Conservation (phyloP, 2,888 invertebrate genomes). For the Diadromus collaris region DNA sequence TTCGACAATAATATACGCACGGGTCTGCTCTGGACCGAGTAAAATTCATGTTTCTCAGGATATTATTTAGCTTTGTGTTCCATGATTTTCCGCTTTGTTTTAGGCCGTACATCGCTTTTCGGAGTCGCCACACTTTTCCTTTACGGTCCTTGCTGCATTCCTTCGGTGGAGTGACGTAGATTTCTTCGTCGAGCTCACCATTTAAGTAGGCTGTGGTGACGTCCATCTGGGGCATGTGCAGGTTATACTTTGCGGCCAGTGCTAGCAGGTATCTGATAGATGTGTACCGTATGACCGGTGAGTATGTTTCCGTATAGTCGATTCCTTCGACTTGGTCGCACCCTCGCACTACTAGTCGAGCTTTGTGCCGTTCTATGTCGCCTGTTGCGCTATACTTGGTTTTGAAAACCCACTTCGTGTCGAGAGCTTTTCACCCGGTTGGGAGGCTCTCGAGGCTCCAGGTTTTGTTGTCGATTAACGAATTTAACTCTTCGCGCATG, state of each 20-base stretch:
- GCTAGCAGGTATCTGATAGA: slow-evolving; percentile 65
- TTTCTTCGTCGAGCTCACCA: slow-evolving; percentile 66
- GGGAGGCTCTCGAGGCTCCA: slow-evolving; percentile 60
- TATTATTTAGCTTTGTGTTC: slow-evolving; percentile 57
- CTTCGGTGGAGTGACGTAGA: slow-evolving; percentile 58
- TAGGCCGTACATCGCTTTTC: slow-evolving; percentile 48
- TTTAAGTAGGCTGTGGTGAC: slow-evolving; percentile 69
- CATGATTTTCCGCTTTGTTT: slow-evolving; percentile 55
- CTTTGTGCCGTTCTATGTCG: slow-evolving; percentile 17
- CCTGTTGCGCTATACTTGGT: slow-evolving; percentile 51
- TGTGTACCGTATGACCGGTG: slow-evolving; percentile 64
- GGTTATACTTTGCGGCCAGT: slow-evolving; percentile 60
- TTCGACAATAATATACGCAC: slow-evolving; percentile 48
- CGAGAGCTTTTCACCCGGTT: slow-evolving; percentile 41
- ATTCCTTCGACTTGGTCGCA: slow-evolving; percentile 65
- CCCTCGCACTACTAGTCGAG: slow-evolving; percentile 60
- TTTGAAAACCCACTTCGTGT: slow-evolving; percentile 61
- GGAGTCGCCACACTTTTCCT: slow-evolving; percentile 38
- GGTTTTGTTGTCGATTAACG: slow-evolving; percentile 51
- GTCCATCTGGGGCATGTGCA: slow-evolving; percentile 68
- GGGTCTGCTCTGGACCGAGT: slow-evolving; percentile 49
- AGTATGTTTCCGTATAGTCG: slow-evolving; percentile 68
- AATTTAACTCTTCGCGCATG: slow-evolving; percentile 55
- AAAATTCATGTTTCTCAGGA: slow-evolving; percentile 32
- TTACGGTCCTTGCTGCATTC: background rate